A percentile compares a stretch with the other conserved stretches of the same genome.
Evolutionary conservation across 2,113 vertebrate genomes (phyloP).

Genomic region (Hemiprocne comata): DNA sequence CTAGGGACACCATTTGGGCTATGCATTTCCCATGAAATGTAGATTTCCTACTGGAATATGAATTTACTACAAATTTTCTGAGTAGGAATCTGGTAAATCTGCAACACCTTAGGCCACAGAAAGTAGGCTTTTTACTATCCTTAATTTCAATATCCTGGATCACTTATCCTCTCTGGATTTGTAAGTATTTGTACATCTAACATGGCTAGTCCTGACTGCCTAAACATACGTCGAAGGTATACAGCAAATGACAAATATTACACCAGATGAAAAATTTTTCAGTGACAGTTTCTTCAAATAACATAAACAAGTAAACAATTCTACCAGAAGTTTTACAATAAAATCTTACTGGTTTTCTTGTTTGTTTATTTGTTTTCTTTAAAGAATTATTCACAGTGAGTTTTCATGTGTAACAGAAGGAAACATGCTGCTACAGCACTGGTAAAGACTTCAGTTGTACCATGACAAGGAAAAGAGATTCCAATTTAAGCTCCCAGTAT

Average conservation of each 20-base stretch:
- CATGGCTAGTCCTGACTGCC: background rate
- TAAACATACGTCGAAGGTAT: background rate
- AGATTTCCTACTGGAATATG: background rate
- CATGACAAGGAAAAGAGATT: background rate
- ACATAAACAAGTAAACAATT: background rate
- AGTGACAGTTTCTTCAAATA: background rate
- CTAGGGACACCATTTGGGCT: background rate
- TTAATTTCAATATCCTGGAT: background rate
- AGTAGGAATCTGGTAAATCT: background rate
- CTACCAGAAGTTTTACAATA: background rate
- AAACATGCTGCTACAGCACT: background rate
- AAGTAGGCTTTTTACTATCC: background rate
- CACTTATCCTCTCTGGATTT: background rate
- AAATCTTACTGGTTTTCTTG: background rate
- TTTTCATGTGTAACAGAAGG: background rate
- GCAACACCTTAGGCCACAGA: background rate
- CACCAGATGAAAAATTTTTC: background rate
- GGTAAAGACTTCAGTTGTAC: background rate
- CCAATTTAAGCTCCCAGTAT: background rate
- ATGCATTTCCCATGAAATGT: background rate
- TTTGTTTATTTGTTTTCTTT: background rate
- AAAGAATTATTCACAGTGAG: background rate
- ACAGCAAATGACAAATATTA: background rate
- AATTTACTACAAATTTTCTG: background rate
- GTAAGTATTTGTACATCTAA: background rate